These are phyloP conservation scores for Malacoctenus gilli DNA, from an alignment of 2,797 vertebrate species.

Conservation along the genomic window DNA sequence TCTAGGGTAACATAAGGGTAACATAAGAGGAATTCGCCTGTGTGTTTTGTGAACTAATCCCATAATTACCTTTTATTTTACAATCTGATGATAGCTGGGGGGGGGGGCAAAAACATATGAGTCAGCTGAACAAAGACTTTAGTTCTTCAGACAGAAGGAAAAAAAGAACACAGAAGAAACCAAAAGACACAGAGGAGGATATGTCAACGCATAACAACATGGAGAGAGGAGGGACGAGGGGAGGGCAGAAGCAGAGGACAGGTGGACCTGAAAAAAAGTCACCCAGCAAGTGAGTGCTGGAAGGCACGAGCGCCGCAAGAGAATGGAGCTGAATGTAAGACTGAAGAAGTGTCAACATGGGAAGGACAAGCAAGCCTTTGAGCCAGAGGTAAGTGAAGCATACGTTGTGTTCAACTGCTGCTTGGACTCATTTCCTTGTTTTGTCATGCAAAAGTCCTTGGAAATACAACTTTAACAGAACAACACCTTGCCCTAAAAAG, in stretches of 20 bases:
- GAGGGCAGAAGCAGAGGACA: slow-evolving; percentile 24
- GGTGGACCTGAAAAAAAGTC: slow-evolving; percentile 12
- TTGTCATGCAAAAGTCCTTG: no score
- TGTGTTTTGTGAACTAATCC: background rate
- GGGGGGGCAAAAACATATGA: no score
- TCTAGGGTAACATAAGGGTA: no score
- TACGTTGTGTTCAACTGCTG: background rate
- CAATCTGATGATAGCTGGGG: background rate
- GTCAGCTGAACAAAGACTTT: no score
- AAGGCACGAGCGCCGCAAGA: background rate
- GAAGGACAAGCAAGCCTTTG: slow-evolving; percentile 48
- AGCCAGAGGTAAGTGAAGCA: slow-evolving; percentile 47
- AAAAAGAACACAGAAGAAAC: background rate
- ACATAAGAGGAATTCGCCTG: background rate
- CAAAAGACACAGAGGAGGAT: background rate
- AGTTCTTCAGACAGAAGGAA: background rate
- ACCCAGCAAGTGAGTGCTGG: background rate
- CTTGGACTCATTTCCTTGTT: no score
- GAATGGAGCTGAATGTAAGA: slow-evolving; percentile 47
- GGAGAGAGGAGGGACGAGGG: background rate
- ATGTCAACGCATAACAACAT: background rate
- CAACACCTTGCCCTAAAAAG: no score
- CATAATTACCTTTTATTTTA: background rate
- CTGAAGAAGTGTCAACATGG: slow-evolving; percentile 27
- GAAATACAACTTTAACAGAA: no score